Conservation (phyloP, 1,140 invertebrate genomes). For the Drosophila subpulchrella region DNA sequence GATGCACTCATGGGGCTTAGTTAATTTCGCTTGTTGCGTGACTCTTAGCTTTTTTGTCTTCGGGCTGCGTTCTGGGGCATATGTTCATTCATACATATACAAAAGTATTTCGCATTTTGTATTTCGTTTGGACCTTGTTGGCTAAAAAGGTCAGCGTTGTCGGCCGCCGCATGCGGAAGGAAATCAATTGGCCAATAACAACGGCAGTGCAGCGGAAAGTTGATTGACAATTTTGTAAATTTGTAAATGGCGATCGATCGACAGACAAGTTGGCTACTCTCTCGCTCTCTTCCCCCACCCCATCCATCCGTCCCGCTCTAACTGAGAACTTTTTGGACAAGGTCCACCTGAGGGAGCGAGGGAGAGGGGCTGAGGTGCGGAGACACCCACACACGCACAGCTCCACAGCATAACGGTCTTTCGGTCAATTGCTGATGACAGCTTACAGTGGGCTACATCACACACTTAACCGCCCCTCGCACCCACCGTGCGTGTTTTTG, state of each 20-base stretch:
- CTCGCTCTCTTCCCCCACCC: not conserved
- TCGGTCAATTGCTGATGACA: conserved; percentile 40
- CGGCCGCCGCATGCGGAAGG: conserved; percentile 60
- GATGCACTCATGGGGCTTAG: conserved; percentile 64
- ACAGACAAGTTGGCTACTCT: conserved; percentile 45
- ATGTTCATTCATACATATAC: not conserved
- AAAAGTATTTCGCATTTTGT: not conserved
- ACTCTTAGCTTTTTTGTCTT: conserved; percentile 58
- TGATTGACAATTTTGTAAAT: conserved; percentile 56
- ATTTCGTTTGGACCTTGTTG: conserved; percentile 19
- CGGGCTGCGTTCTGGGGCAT: conserved; percentile 19
- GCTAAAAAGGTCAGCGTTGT: conserved; percentile 62
- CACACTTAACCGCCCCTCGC: not conserved
- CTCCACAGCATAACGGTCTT: conserved; percentile 29
- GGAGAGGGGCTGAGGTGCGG: not conserved
- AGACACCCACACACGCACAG: not conserved
- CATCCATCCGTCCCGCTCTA: conserved; percentile 21
- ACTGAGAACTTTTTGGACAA: conserved; percentile 36
- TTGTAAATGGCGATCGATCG: conserved; percentile 39
- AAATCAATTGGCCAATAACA: conserved; percentile 46
- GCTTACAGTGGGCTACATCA: conserved; percentile 28
- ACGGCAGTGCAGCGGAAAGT: conserved; percentile 44
- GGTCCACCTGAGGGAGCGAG: conserved; percentile 8
- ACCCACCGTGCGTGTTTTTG: conserved; percentile 59
- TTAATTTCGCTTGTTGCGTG: conserved; percentile 59